Evolutionary conservation across 2,797 vertebrate genomes (phyloP), one percentile per base, ranked within the genome.

Genomic region (Darevskia mixta): DNA sequence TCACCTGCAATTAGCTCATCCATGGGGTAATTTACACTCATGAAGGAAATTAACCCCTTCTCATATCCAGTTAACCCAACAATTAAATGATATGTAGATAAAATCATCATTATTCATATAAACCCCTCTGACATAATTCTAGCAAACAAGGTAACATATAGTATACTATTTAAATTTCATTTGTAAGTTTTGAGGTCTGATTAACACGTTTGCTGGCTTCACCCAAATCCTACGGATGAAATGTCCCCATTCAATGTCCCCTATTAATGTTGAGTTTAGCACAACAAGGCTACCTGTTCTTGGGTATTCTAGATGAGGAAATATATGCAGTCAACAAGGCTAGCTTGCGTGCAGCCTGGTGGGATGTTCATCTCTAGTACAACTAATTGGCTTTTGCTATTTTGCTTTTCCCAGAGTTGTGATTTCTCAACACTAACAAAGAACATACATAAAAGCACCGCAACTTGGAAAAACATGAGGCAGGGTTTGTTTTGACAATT

Each of bases 231-330:
- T 91, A 91, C 88, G 41, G 29, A 91, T 95, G 93, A 94, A 92
- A 90, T 93, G 93, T 91, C 90, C 90, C 93, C 91, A 87, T 93
- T 95, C 95, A 93, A 84, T 92, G 91, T 85, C 85, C 4, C 10
- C 0, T 45, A 35, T 88, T 93, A 92, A 85, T 91, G 93, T 64
- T 64, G 61, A 64, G 61, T 64, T 64, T 64, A 90, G 71, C 91
- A 88, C 23, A 87, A 41, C 41, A 61, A 87, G 55, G 77, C 82
- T 87, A 90, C 32, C 83, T 90, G 87, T 90, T 38, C 77, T 55
- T 91, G 89, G 76, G 71, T 88, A 78, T 92, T 73, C 87, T 4
- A n/a, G 49, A 80, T 5, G 41, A 91, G 32, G 20, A 72, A 89
- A 67, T 35, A 83, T 20, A 3, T 41, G 69, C 0, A 0, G 4